Evolutionary conservation across 2,113 vertebrate genomes (phyloP), one percentile per base, ranked within the genome.

Genomic region (Chrysochloris asiatica): DNA sequence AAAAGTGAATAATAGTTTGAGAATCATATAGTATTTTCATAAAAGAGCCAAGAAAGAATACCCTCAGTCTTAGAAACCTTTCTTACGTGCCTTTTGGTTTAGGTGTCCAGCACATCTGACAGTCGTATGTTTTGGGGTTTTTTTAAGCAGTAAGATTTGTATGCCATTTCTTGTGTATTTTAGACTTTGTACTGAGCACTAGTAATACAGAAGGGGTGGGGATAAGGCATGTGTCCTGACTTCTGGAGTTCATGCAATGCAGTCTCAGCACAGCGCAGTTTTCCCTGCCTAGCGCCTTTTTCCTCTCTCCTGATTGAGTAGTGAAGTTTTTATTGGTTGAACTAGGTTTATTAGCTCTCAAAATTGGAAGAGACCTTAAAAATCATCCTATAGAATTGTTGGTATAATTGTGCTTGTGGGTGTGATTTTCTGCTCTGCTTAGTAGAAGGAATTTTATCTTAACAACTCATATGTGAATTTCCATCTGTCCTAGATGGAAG

Each of bases 401-500:
- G 41, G 16, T 61, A 28, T 84, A 69, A 88, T n/a, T 54, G 10
- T 82, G 89, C 86, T n/a, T n/a, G 45, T 82, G 48, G 48, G 21
- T 88, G 11, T 81, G 5, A 6, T 78, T 90, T 91, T 73, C 16
- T 92, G 47, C n/a, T 69, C 1, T 83, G 21, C 59, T 89, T 86
- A 94, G 50, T 81, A 59, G 78, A 94, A 72, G 30, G 45, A 86
- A 26, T 86, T 93, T 90, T 63, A 86, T 79, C 1, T 92, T n/a
- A 78, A 38, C 50, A 73, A 13, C 88, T 96, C 76, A 84, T 52
- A 91, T 87, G 38, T 48, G 36, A 48, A 17, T 94, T 95, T 91
- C 41, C 95, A 89, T 72, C 71, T 97, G 36, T 84, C 79, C 91
- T 97, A 99, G 99, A 97, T 99, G 99, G 99, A 99, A 99, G 89